Conservation (phyloP, 2,797 vertebrate species). For the Phoeniculus purpureus region DNA sequence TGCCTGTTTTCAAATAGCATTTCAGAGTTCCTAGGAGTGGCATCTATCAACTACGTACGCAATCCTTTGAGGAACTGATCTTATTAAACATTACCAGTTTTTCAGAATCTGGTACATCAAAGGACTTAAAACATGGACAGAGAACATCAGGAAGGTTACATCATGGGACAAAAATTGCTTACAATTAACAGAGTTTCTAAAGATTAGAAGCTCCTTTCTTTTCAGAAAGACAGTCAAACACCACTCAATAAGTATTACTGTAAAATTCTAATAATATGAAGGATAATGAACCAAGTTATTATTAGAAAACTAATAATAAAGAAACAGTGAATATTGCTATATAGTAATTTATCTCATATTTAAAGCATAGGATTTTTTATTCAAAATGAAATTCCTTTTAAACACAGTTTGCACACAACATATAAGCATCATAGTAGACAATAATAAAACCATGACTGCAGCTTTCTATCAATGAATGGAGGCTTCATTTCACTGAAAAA, state of each 20-base stretch:
- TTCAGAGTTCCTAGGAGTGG: background rate
- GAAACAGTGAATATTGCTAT: fast-evolving
- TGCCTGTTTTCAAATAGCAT: background rate
- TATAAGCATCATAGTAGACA: fast-evolving
- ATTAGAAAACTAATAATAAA: background rate
- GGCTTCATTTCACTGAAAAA: background rate
- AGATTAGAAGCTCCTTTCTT: background rate
- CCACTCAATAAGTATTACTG: background rate
- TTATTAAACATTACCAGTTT: background rate
- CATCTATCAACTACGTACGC: background rate
- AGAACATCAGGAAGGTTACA: background rate
- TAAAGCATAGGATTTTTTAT: background rate
- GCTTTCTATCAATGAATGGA: background rate
- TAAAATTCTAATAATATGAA: background rate
- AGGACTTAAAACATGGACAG: background rate
- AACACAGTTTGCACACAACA: background rate
- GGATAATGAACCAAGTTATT: background rate
- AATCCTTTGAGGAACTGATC: background rate
- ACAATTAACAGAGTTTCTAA: background rate
- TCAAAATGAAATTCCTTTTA: background rate
- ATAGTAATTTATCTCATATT: background rate
- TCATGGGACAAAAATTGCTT: background rate
- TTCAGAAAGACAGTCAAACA: background rate
- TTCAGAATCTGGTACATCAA: background rate
- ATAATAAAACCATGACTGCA: background rate